Percentiles rank a stretch among this genome's conserved stretches.
Conservation (phyloP, 2,797 vertebrate species). For the Potorous gilbertii region DNA sequence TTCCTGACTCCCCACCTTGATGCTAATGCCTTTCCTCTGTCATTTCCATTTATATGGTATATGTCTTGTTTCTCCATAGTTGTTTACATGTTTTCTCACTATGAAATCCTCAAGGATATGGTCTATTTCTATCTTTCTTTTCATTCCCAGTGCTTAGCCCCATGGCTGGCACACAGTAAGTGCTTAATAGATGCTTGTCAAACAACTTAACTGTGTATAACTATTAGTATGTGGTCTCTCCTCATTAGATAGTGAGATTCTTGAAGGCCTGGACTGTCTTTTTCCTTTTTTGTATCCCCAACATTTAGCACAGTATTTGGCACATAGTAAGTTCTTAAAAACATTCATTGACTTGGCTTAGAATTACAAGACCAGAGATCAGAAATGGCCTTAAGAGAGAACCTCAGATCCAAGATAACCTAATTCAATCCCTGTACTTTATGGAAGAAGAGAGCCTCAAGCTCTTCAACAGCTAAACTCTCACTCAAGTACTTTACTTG, state of each 20-base stretch:
- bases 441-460: not conserved
- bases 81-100: too few species aligned
- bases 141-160: not conserved
- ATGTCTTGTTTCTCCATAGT: too few species aligned
- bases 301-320: not conserved
- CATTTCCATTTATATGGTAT: not conserved
- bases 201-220: not conserved
- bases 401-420: not conserved
- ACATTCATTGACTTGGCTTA: not conserved
- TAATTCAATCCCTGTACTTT: not conserved
- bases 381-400: not conserved
- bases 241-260: not conserved
- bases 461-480: not conserved
- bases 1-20: not conserved
- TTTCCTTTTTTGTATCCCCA: not conserved
- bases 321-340: not conserved
- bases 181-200: not conserved
- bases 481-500: not conserved
- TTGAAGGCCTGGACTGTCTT: not conserved
- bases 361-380: not conserved
- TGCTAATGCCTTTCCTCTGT: not conserved
- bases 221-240: not conserved
- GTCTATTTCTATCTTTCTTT: not conserved
- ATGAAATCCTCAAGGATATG: too few species aligned
- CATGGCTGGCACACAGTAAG: not conserved